Evolutionary conservation across 2,797 vertebrate genomes (phyloP), one percentile per base, ranked within the genome.

Genomic region (Stomatorhinus walkeri): DNA sequence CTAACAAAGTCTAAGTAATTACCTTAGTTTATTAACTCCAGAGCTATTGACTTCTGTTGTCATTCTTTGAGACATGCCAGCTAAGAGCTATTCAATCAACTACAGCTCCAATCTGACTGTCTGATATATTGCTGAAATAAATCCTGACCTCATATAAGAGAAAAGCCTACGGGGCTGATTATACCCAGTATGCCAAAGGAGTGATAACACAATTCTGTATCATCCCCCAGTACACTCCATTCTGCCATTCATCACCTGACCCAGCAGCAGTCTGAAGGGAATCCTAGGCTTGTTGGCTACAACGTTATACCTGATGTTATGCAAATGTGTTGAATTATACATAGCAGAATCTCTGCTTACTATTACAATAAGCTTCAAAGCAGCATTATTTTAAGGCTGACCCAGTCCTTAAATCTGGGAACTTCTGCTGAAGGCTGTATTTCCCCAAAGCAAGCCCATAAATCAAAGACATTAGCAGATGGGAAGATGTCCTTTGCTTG

Each of bases 11-110:
- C 90, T 90, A 72, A 92, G 89, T 68, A 87, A 93, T 91, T 88
- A 87, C 90, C 90, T 90, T 51, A 89, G 90, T 92, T 92, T 88
- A 90, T 93, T 92, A 92, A 91, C 88, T 91, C 88, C 89, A 88
- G 85, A 90, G 91, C 87, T 93, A 93, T 91, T 91, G 93, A 93
- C 91, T 92, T 85, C 46, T 79, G 61, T 88, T 61, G 76, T 54
- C 46, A 36, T 36, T 51, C 88, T 51, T 36, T 68, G 72, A 89
- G 36, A 87, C 68, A 59, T 49, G 32, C 32, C 49, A 51, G 81
- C 7, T 32, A 85, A 83, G 81, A 84, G 81, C 81, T 51, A 51
- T 49, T 51, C 83, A 85, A 85, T 85, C 83, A 85, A 52, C 43
- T 49, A 48, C n/a, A 28, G 22, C 24, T 46, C 46, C 43, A 85